Evolutionary conservation across 2,113 vertebrate species (phyloP).

Genomic region (Poeciliopsis occidentalis): DNA sequence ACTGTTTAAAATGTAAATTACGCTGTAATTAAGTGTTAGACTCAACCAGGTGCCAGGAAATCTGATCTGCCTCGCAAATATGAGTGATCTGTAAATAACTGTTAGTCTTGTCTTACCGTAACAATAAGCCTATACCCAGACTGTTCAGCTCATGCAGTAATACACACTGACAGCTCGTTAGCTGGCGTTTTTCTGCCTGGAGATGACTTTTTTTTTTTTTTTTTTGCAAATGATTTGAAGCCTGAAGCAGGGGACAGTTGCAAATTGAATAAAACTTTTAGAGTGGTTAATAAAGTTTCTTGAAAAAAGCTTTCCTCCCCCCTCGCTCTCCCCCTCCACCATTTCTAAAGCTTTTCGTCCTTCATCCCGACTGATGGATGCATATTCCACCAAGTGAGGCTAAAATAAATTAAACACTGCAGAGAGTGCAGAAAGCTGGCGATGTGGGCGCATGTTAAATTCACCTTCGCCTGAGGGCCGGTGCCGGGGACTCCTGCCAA

Average conservation of each 20-base stretch:
- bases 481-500: conserved; percentile 55
- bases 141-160: conserved; percentile 67
- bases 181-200: conserved; percentile 49
- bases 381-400: conserved; percentile 21
- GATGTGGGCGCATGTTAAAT: conserved; percentile 57
- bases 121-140: conserved; percentile 84
- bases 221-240: conserved; percentile 54
- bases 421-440: conserved; percentile 42
- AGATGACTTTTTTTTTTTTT: conserved; percentile 12
- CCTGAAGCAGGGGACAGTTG: conserved; percentile 45
- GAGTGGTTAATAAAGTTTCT: conserved; percentile 45
- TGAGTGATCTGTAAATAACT: conserved; percentile 87
- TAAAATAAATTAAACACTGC: conserved; percentile 69
- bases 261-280: conserved; percentile 64
- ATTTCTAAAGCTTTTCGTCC: background rate
- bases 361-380: conserved; percentile 39
- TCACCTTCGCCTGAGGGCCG: conserved; percentile 62
- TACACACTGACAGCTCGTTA: conserved; percentile 68
- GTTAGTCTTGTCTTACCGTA: conserved; percentile 84
- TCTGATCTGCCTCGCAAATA: conserved; percentile 85
- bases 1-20: conserved; percentile 73
- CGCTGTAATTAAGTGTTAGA: conserved; percentile 66
- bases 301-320: background rate
- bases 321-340: background rate
- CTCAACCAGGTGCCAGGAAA: conserved; percentile 80